Evolutionary conservation across 2,797 vertebrate genomes (phyloP), one percentile per base, ranked within the genome.

Genomic region (Sternarchorhynchus goeldii): DNA sequence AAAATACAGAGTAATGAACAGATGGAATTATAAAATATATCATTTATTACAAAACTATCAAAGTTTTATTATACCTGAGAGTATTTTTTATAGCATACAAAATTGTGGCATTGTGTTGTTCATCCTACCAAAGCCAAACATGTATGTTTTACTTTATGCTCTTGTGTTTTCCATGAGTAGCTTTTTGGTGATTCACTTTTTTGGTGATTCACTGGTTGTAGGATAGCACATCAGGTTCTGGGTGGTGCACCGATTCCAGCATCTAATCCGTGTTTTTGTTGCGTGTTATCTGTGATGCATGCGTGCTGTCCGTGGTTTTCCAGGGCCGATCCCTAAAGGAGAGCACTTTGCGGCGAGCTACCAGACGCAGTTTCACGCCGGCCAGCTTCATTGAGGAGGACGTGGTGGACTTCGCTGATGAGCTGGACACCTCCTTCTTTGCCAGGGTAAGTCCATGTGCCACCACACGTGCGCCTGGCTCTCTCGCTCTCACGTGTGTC

Each of bases 351-450:
- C 91, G 92, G 21, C 91, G 91, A 34, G 84, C 88, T 31, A 95
- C 93, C 85, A 93, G 93, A 18, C 93, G 96, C 75, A 99, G 97
- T 87, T 99, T 99, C 86, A 94, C 96, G 17, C 96, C 95, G 0
- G 94, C 95, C 25, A 96, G 96, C 81, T 95, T 97, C 90, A 87
- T 95, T 76, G 97, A 99, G 83, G 96, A 98, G 4, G 97, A 98
- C 85, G 97, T 96, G 0, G 91, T 88, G 66, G 97, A 99, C 85
- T 97, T 98, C 79, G 93, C 95, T 0, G 96, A 99, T n/a, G 97
- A 99, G 70, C 87, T 98, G 0, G 97, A 99, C 85, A 97, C 97
- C 0, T 99, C 97, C 63, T 99, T 99, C 90, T 99, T 98, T 1
- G 95, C 96, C 83, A 93, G 95, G 93, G 97, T 99, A 87, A 91